Conservation (phyloP, 1,140 invertebrate species). For the Cydia pomonella region DNA sequence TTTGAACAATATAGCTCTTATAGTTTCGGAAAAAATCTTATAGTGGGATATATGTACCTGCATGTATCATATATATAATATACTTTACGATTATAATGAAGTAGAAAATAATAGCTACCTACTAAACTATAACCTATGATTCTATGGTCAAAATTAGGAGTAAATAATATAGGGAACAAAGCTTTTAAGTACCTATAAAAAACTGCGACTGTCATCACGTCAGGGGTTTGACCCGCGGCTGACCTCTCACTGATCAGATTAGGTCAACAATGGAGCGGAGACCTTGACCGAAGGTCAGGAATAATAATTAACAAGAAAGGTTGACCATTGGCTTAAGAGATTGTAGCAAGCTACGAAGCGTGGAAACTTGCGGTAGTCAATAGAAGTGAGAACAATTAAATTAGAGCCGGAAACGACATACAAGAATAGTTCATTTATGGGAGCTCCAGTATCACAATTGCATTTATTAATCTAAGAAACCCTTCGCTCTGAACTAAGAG, state of each 20-base stretch:
- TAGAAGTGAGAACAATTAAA: conserved; percentile 19
- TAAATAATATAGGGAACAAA: neutral
- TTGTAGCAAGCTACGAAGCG: neutral
- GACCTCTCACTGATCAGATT: conserved; percentile 32
- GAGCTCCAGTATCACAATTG: neutral
- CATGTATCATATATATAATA: too few species aligned
- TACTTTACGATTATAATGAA: neutral
- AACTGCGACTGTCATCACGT: conserved; percentile 2
- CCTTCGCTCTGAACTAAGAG: neutral
- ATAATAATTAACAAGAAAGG: conserved; percentile 26
- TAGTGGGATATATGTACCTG: too few species aligned
- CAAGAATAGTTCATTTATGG: conserved; percentile 1
- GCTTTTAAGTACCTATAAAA: neutral
- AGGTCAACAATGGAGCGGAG: conserved; percentile 20
- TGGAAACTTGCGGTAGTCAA: conserved; percentile 13
- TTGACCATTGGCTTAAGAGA: conserved; percentile 22
- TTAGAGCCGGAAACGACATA: conserved; percentile 14
- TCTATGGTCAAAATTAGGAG: too few species aligned
- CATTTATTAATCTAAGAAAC: neutral
- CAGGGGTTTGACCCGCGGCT: conserved; percentile 22
- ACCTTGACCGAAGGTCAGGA: conserved; percentile 27
- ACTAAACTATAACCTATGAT: neutral
- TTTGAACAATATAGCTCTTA: too few species aligned
- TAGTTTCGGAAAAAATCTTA: too few species aligned
- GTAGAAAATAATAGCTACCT: neutral